phyloP scores from a whole-genome alignment of 2,797 vertebrate genomes.

The Microchirus variegatus region DNA sequence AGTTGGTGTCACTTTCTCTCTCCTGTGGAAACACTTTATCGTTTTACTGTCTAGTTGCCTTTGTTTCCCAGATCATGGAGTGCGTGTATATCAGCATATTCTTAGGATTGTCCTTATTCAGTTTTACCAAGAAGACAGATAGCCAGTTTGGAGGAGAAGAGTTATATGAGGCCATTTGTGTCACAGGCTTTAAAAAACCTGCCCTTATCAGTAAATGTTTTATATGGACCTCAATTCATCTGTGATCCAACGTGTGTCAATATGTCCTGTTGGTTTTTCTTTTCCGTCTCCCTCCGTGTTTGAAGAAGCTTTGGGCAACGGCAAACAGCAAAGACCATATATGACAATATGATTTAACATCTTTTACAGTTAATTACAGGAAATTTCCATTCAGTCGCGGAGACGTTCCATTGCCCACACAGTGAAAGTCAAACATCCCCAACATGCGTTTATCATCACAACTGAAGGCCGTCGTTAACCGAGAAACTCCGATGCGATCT shows the following conservation, averaged over 20 bases:
- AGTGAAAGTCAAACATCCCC: slow-evolving; percentile 58
- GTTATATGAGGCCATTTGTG: slow-evolving; percentile 45
- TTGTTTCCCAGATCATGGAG: slow-evolving; percentile 59
- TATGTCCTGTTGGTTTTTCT: not conserved
- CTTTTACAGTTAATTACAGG: slow-evolving; percentile 38
- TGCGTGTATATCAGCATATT: slow-evolving; percentile 63
- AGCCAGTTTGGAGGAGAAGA: slow-evolving; percentile 35
- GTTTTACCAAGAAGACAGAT: slow-evolving; percentile 66
- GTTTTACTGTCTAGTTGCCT: slow-evolving; percentile 51
- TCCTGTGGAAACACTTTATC: slow-evolving; percentile 41
- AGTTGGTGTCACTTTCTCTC: slow-evolving; percentile 48
- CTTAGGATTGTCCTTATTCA: slow-evolving; percentile 65
- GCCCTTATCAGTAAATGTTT: slow-evolving; percentile 38
- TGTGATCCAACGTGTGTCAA: slow-evolving; percentile 8
- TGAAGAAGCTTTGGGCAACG: not conserved
- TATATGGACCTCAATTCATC: slow-evolving; percentile 24
- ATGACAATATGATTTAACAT: slow-evolving; percentile 1
- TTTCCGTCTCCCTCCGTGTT: not conserved
- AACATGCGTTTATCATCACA: slow-evolving; percentile 43
- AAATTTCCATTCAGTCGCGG: slow-evolving; percentile 57
- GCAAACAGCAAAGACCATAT: slow-evolving; percentile 10
- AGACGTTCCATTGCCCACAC: slow-evolving; percentile 75
- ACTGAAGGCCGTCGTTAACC: slow-evolving; percentile 25
- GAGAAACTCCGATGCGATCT: slow-evolving; percentile 13
- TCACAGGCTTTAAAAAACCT: slow-evolving; percentile 55